A percentile compares a stretch with the other conserved stretches of the same genome.
Evolutionary conservation across 2,113 vertebrate genomes (phyloP).

Genomic region (Thoracochromis brauschi): DNA sequence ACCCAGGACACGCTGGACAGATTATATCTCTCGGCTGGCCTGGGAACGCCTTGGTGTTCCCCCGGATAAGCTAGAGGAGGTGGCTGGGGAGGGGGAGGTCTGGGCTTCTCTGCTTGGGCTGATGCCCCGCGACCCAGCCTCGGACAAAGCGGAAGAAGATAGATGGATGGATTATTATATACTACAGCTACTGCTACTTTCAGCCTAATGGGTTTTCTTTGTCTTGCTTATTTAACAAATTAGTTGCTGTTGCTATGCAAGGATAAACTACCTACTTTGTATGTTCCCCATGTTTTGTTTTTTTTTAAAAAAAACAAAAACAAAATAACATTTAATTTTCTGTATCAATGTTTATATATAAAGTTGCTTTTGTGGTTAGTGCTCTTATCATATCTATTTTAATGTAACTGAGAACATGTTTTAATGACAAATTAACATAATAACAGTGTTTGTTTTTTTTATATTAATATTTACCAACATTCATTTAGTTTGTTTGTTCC

Average conservation of each 20-base stretch:
- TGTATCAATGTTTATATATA: background rate
- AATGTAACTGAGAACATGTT: background rate
- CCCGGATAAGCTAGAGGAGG: fast-evolving
- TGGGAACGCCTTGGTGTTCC: background rate
- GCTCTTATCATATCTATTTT: background rate
- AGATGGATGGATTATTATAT: background rate
- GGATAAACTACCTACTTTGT: background rate
- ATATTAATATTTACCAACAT: background rate
- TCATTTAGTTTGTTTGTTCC: background rate
- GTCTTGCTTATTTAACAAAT: background rate
- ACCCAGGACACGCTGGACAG: background rate
- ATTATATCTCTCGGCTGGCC: background rate
- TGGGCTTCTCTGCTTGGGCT: background rate
- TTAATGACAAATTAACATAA: background rate
- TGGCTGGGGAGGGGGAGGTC: background rate
- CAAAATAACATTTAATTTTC: background rate
- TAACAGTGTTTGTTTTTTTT: background rate
- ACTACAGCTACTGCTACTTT: background rate
- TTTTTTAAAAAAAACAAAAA: fast-evolving
- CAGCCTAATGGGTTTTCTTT: background rate
- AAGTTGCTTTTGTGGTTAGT: background rate
- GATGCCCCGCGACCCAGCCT: fast-evolving
- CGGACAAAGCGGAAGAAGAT: background rate
- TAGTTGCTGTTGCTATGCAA: background rate
- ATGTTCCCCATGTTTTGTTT: background rate